Evolutionary conservation across 2,113 vertebrate species (phyloP).

Genomic region (Amblyopsis rosae): DNA sequence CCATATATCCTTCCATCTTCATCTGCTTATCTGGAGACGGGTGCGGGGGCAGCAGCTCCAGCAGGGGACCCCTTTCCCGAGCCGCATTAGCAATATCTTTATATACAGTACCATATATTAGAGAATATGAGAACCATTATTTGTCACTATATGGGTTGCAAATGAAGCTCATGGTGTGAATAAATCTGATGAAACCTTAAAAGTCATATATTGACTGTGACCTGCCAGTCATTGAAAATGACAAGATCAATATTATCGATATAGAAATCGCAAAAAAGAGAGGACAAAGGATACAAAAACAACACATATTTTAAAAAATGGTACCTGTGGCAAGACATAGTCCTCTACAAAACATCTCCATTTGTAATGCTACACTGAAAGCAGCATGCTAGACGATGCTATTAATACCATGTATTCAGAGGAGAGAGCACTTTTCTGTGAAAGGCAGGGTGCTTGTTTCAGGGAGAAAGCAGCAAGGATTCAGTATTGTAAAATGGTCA

Average conservation of each 20-base stretch:
- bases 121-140: too few species aligned
- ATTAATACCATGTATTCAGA: conserved; percentile 49
- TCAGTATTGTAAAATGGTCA: conserved; percentile 31
- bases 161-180: conserved; percentile 25
- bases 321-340: conserved; percentile 22
- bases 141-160: background rate
- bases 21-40: too few species aligned
- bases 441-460: conserved; percentile 31
- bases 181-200: conserved; percentile 46
- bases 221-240: conserved; percentile 40
- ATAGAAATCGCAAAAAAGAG: conserved; percentile 32
- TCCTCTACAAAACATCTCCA: conserved; percentile 51
- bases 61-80: too few species aligned
- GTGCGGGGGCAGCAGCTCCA: too few species aligned
- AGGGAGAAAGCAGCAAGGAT: conserved; percentile 34
- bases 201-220: conserved; percentile 47
- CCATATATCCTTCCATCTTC: too few species aligned
- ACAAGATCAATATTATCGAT: conserved; percentile 52
- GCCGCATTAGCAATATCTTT: too few species aligned
- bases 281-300: background rate
- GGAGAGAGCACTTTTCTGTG: conserved; percentile 40
- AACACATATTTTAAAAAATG: conserved; percentile 24
- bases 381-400: conserved; percentile 44
- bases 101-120: too few species aligned
- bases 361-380: conserved; percentile 40